Evolutionary conservation across 23 tunicate species (phyloP), one percentile per base, ranked within the genome.

Genomic region (Trididemnum clinides): DNA sequence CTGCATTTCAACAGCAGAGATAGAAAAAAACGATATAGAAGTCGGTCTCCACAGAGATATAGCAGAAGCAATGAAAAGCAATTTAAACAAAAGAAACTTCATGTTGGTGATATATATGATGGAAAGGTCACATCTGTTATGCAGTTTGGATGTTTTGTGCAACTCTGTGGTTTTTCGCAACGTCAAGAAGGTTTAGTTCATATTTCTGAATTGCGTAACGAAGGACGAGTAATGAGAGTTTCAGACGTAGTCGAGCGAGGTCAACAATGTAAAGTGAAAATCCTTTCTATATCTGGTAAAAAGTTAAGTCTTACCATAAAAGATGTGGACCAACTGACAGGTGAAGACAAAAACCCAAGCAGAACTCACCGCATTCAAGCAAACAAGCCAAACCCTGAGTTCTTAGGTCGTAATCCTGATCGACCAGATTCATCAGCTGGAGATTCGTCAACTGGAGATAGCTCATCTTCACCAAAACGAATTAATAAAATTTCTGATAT

Each of bases 121-220:
- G 99, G 97, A 51, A 92, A 88, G 36, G 91, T 97, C 26, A 84
- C 99, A 1, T 88, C 97, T 1, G 28, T 97, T 6, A 92, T 85
- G 92, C 96, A 91, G 79, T 96, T 96, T 76, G 99, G 99, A 0
- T 96, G 99, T 64, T 96, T 96, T 84, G 96, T 96, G 1, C 93
- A 91, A 39, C 85, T 96, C 0, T 81, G 88, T 34, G 99, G 97
- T 0, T 44, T 96, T 29, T 51, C n/a, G 0, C 89, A 82, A 63
- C 62, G 90, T 18, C 76, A 39, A 0, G 99, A 96, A 78, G 99
- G 99, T 21, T 65, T 96, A 19, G 95, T 91, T 20, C 99, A 96
- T 51, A 96, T 96, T 39, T 87, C 93, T 34, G 99, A 96, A 66
- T 59, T 96, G 0, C 65, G 97, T 7, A 64, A 34, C 26, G 96